phyloP scores from a whole-genome alignment of 2,888 invertebrate species.

The Drosophila mimetica region DNA sequence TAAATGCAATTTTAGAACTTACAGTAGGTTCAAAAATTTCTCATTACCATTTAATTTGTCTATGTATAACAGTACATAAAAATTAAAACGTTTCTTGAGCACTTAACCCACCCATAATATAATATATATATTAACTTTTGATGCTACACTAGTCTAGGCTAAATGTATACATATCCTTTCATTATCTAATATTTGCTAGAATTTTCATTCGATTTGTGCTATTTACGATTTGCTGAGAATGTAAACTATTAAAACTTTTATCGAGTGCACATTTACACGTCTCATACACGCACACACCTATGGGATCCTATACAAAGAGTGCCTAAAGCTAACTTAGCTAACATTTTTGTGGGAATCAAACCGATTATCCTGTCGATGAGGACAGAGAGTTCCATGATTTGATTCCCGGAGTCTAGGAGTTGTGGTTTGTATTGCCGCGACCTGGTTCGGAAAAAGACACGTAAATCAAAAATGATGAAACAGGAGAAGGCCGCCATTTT shows the following conservation, averaged over 20 bases:
- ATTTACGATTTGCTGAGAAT: conserved; percentile 69
- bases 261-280: conserved; percentile 61
- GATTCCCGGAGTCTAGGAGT: conserved; percentile 69
- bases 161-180: conserved; percentile 49
- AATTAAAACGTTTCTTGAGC: conserved; percentile 75
- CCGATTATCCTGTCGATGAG: conserved; percentile 16
- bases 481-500: conserved; percentile 63
- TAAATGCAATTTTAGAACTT: conserved; percentile 81
- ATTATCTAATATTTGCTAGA: conserved; percentile 72
- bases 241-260: conserved; percentile 69
- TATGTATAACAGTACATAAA: conserved; percentile 69
- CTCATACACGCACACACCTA: conserved; percentile 22
- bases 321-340: conserved; percentile 67
- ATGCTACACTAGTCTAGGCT: conserved; percentile 67
- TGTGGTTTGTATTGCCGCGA: conserved; percentile 65
- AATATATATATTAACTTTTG: conserved; percentile 53
- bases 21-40: conserved; percentile 77
- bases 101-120: conserved; percentile 41
- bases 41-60: conserved; percentile 47
- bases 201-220: conserved; percentile 66
- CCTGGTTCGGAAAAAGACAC: conserved; percentile 46
- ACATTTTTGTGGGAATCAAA: conserved; percentile 44
- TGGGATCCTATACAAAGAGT: conserved; percentile 60
- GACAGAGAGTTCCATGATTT: conserved; percentile 37
- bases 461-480: conserved; percentile 24